Percentiles rank a stretch among this genome's conserved stretches.
These are phyloP conservation scores for Crenichthys baileyi DNA, from an alignment of 2,797 vertebrate species.

Conservation along the genomic window DNA sequence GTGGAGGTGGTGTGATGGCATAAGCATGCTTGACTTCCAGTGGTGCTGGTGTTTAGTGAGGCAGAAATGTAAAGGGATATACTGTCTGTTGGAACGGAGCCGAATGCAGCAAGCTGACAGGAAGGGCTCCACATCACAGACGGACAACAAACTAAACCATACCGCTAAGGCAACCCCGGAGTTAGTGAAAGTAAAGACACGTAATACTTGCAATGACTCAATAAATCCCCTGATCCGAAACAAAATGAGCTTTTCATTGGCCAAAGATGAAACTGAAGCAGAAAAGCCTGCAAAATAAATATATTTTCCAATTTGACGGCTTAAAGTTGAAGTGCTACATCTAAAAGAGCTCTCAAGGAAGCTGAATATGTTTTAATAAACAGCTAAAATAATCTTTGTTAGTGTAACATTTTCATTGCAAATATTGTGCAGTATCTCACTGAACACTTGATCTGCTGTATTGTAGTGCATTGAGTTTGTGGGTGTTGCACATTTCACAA, in stretches of 20 bases:
- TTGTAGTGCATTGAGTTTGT: neutral
- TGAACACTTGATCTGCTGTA: neutral
- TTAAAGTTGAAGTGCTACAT: neutral
- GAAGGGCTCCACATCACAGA: neutral
- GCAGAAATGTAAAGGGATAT: neutral
- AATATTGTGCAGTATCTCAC: neutral
- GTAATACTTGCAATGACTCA: too few species aligned
- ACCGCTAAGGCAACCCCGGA: neutral
- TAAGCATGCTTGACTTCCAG: neutral
- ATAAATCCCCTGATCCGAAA: neutral
- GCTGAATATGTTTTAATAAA: neutral
- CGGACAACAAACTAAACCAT: neutral
- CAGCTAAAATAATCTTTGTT: neutral
- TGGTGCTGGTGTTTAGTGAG: neutral
- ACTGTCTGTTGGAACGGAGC: neutral
- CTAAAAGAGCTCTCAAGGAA: neutral
- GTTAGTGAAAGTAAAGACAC: neutral
- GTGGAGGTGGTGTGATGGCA: conserved; percentile 1
- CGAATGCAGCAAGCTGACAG: neutral
- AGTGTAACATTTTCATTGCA: neutral
- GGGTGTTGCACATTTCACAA: too few species aligned
- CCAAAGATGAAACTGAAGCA: neutral
- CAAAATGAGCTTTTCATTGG: neutral
- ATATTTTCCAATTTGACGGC: neutral
- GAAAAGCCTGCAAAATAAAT: neutral